phyloP scores from a whole-genome alignment of 2,797 vertebrate species.

The Poecilia gillii region DNA sequence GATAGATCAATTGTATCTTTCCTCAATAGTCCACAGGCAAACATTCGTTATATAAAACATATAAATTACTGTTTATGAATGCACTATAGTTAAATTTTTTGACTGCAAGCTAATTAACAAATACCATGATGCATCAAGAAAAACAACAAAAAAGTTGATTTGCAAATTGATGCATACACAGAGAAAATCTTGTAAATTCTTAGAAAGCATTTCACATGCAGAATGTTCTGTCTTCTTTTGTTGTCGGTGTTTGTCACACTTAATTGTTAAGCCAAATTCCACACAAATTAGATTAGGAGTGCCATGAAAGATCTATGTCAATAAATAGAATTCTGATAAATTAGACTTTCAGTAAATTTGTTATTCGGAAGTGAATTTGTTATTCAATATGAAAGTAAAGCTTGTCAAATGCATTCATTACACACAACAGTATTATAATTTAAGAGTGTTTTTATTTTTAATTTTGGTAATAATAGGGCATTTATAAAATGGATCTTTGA shows the following conservation, averaged over 20 bases:
- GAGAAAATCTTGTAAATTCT: background rate
- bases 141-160: background rate
- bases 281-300: background rate
- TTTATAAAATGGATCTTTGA: no score
- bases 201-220: background rate
- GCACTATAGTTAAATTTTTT: background rate
- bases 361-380: background rate
- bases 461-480: background rate
- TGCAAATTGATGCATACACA: background rate
- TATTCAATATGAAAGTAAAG: background rate
- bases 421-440: background rate
- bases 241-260: background rate
- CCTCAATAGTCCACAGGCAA: background rate
- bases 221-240: background rate
- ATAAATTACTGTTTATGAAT: background rate
- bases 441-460: background rate
- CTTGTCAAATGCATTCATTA: background rate
- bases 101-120: background rate
- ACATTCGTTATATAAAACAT: conserved; percentile 18
- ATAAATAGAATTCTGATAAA: background rate
- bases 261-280: background rate
- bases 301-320: background rate
- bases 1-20: conserved; percentile 28
- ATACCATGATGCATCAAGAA: background rate
- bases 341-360: background rate